Conservation (phyloP, 2,797 vertebrate species). For the Gymnopithys bicolor region DNA sequence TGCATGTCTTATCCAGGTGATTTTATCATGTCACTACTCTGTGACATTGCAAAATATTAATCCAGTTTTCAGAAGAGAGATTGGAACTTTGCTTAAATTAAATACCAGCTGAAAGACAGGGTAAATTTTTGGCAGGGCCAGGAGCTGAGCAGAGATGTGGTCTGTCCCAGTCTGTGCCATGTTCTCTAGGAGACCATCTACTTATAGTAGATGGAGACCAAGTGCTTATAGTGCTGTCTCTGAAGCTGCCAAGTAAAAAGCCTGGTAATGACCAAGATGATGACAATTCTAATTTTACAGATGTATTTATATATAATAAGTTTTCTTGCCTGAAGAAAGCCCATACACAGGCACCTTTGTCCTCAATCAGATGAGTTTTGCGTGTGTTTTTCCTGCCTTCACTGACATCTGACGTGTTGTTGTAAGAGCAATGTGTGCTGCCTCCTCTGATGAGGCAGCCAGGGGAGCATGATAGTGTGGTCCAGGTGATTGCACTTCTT, state of each 20-base stretch:
- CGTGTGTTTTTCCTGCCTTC: not conserved
- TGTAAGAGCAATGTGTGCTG: not conserved
- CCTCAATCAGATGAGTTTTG: not conserved
- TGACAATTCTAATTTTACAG: not conserved
- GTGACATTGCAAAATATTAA: not conserved
- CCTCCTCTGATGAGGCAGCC: not conserved
- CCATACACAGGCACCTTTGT: not conserved
- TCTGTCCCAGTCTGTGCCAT: not conserved
- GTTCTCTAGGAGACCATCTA: not conserved
- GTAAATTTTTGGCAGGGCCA: not conserved
- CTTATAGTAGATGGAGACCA: no score
- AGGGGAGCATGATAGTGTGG: not conserved
- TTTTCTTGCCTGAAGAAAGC: not conserved
- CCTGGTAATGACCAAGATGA: not conserved
- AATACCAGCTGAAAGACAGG: not conserved
- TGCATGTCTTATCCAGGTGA: not conserved
- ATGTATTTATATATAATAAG: not conserved
- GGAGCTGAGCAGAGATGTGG: not conserved
- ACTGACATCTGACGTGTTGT: not conserved
- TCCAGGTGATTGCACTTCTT: not conserved
- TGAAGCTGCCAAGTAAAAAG: not conserved
- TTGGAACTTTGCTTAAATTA: not conserved
- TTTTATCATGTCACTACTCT: not conserved
- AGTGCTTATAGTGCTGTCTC: not conserved
- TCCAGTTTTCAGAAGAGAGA: not conserved